Percentiles rank a stretch among this genome's conserved stretches.
These are phyloP conservation scores for Lingula anatina DNA, from an alignment of 2,888 invertebrate species.

Conservation along the genomic window DNA sequence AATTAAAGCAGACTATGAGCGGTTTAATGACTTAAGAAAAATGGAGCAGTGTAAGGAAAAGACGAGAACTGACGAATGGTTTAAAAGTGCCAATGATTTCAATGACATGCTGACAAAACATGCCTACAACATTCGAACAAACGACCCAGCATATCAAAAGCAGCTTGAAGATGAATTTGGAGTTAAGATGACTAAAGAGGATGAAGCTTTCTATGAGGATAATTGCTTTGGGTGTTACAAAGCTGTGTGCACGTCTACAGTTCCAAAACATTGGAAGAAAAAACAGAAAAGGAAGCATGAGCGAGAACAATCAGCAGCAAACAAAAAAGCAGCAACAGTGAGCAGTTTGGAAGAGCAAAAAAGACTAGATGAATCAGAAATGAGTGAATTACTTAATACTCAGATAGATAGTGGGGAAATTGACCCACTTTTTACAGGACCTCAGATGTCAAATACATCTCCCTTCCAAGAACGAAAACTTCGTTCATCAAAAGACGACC, in stretches of 20 bases:
- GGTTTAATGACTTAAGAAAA: neutral
- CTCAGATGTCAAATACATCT: too few species aligned
- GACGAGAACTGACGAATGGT: neutral
- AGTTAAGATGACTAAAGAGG: neutral
- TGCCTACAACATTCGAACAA: neutral
- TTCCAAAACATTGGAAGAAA: neutral
- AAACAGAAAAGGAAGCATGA: neutral
- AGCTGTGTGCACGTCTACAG: neutral
- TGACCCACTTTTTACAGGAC: too few species aligned
- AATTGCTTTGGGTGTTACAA: neutral
- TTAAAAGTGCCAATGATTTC: neutral
- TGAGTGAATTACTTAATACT: too few species aligned
- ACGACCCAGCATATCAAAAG: neutral
- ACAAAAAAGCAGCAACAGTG: too few species aligned
- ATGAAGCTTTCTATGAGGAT: neutral
- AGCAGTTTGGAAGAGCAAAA: too few species aligned
- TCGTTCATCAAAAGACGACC: too few species aligned
- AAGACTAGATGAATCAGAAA: too few species aligned
- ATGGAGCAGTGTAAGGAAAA: neutral
- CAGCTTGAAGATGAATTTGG: neutral
- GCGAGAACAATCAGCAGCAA: neutral
- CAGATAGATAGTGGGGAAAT: too few species aligned
- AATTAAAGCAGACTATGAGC: neutral
- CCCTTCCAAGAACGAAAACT: too few species aligned
- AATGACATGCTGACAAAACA: neutral